Conservation (phyloP, 2,113 vertebrate species). For the Elachura formosa region DNA sequence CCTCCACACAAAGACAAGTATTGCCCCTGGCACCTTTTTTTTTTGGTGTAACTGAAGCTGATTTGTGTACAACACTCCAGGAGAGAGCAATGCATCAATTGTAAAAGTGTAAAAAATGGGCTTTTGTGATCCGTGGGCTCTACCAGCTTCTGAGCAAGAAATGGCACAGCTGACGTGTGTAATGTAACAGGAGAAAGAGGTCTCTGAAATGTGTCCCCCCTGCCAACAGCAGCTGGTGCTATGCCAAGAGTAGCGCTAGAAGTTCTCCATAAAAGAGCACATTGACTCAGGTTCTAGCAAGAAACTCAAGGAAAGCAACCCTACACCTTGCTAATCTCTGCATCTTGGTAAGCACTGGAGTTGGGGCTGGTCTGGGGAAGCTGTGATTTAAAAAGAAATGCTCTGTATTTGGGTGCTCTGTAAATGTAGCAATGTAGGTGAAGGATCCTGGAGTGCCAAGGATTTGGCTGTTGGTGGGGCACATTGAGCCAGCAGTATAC, state of each 20-base stretch:
- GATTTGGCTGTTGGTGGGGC: neutral
- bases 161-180: neutral
- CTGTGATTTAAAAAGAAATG: neutral
- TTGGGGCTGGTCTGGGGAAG: neutral
- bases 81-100: neutral
- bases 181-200: neutral
- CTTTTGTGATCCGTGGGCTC: neutral
- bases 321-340: neutral
- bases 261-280: neutral
- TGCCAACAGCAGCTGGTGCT: neutral
- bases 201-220: neutral
- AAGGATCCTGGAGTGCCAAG: neutral
- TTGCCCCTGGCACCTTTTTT: neutral
- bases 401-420: neutral
- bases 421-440: accelerated
- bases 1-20: neutral
- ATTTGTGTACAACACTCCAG: accelerated
- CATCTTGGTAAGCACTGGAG: neutral
- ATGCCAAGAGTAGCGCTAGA: neutral
- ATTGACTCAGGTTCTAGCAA: neutral
- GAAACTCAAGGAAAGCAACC: neutral
- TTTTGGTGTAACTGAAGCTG: neutral
- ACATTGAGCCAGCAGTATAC: accelerated
- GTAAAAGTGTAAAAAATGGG: neutral
- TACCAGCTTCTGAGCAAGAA: neutral